Evolutionary conservation across 2,797 vertebrate species (phyloP), one percentile per base, ranked within the genome.

Genomic region (Acomys russatus): DNA sequence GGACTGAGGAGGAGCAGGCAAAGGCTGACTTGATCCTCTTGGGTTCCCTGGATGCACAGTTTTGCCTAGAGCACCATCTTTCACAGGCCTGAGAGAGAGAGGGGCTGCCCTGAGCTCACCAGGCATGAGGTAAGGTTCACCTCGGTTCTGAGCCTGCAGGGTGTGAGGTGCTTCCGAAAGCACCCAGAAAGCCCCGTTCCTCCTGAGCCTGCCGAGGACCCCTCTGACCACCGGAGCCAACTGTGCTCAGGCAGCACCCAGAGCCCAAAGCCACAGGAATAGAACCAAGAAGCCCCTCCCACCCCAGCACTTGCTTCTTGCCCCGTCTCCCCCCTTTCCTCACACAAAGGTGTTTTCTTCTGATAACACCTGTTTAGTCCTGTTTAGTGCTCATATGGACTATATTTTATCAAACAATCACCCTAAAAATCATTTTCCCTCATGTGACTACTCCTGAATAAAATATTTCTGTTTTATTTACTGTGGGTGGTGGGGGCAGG

Each of bases 361-460:
- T 17, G 17, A 35, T 49, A 54, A 59, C 56, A n/a, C n/a, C n/a
- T n/a, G n/a, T n/a, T n/a, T n/a, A 44, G 35, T 28, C 56, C 4
- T 20, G 30, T 59, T 73, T 83, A 59, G 28, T 23, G 30, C 88
- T 94, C 80, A 30, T 73, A 56, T 4, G 18, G 83, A 66, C 6
- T 12, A 15, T 9, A 44, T 89, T 86, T 68, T n/a, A 70, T 83
- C 64, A 93, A 91, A 87, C 23, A 6, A 51, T 61, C 9, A 18
- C n/a, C 56, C 79, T 35, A 73, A 74, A 68, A 86, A 18, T 76
- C 35, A 77, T 54, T 76, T 4, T 49, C 4, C 22, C 63, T 54
- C 56, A 51, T 23, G 38, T 90, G 64, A 94, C 15, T 49, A 82
- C 92, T 84, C 92, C 85, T 49, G 11, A 63, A 90, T 25, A 63